phyloP scores from a whole-genome alignment of 2,113 vertebrate genomes.

The Brachyhypopomus occidentalis region DNA sequence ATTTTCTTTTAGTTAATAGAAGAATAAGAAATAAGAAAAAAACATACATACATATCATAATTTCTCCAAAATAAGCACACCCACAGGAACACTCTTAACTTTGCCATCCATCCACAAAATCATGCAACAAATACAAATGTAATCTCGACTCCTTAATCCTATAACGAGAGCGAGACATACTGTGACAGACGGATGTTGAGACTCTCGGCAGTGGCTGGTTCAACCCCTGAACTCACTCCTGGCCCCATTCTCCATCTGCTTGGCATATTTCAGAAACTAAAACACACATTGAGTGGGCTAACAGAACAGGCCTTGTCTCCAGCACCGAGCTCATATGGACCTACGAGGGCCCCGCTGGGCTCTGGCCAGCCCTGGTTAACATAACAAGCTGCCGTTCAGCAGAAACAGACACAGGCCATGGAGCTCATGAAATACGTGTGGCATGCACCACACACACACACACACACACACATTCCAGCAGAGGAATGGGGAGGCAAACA shows the following conservation, averaged over 20 bases:
- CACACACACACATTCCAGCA: conserved; percentile 32
- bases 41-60: neutral
- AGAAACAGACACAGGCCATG: conserved; percentile 23
- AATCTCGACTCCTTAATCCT: conserved; percentile 29
- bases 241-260: conserved; percentile 49
- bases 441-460: conserved; percentile 33
- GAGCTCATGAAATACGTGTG: conserved; percentile 36
- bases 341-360: conserved; percentile 32
- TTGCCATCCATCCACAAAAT: conserved; percentile 23
- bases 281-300: conserved; percentile 53
- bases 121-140: conserved; percentile 41
- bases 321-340: conserved; percentile 48
- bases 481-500: conserved; percentile 30
- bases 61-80: neutral
- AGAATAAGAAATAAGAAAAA: neutral
- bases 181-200: conserved; percentile 45
- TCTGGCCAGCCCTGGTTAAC: conserved; percentile 57
- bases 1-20: neutral
- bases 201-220: conserved; percentile 38
- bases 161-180: conserved; percentile 27
- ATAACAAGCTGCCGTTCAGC: conserved; percentile 51
- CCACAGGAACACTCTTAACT: neutral
- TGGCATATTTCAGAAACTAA: conserved; percentile 57
- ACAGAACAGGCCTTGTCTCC: conserved; percentile 63
- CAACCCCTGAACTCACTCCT: conserved; percentile 30